Evolutionary conservation across 2,113 vertebrate species (phyloP).

Genomic region (Siniperca knerii): DNA sequence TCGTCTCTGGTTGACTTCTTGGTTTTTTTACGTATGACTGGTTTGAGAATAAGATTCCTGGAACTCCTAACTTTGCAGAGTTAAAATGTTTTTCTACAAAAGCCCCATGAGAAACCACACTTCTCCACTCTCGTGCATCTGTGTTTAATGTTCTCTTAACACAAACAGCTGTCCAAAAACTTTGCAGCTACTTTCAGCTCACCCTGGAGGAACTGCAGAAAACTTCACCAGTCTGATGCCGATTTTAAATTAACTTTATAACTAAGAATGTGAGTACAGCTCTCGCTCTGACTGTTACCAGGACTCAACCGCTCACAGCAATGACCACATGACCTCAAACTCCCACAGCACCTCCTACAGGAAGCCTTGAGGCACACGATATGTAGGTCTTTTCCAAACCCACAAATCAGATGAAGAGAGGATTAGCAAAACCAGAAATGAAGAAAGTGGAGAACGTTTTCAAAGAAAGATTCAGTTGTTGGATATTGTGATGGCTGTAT

Average conservation of each 20-base stretch:
- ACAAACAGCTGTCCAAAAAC: not conserved
- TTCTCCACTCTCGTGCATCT: not conserved
- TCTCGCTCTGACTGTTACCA: not conserved
- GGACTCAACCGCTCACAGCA: slow-evolving; percentile 5
- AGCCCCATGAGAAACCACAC: not conserved
- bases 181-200: not conserved
- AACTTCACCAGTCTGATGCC: not conserved
- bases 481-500: not conserved
- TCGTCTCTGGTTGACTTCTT: too few relatives aligned
- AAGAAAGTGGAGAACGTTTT: slow-evolving; percentile 8
- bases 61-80: not conserved
- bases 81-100: not conserved
- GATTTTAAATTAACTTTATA: not conserved
- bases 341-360: slow-evolving; percentile 57
- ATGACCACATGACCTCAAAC: slow-evolving; percentile 33
- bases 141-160: not conserved
- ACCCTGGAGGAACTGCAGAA: not conserved
- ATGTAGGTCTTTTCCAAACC: slow-evolving; percentile 15
- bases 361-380: slow-evolving; percentile 26
- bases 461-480: not conserved
- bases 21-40: not conserved
- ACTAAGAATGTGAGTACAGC: not conserved
- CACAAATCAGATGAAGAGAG: slow-evolving; percentile 26
- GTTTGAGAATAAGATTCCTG: not conserved
- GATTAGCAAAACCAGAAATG: slow-evolving; percentile 21